Evolutionary conservation across 2,888 invertebrate species (phyloP).

Genomic region (Cylloceria caligata): DNA sequence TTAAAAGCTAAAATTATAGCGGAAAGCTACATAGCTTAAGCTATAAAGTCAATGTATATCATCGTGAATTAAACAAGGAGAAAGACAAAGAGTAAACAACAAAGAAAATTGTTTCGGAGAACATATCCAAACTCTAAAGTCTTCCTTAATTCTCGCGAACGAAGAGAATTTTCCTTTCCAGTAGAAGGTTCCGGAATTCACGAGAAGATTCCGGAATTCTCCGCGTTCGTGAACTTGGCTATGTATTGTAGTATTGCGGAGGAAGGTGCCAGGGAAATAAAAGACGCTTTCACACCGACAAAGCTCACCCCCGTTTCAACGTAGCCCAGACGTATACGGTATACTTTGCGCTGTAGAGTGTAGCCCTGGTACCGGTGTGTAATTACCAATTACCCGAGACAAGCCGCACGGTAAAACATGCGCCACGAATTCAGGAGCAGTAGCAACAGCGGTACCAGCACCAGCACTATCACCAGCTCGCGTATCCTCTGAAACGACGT

Average conservation of each 20-base stretch:
- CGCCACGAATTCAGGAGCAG: conserved; percentile 23
- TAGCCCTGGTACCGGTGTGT: conserved; percentile 50
- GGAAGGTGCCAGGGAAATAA: conserved; percentile 30
- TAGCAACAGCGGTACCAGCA: neutral
- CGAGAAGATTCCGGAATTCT: neutral
- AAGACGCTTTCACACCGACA: conserved; percentile 19
- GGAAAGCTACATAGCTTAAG: neutral
- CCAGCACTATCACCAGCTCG: neutral
- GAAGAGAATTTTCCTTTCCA: neutral
- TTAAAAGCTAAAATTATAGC: too few relatives aligned
- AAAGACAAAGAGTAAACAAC: neutral
- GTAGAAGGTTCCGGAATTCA: neutral
- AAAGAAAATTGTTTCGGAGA: neutral
- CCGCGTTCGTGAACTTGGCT: neutral
- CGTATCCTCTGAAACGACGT: conserved; percentile 15
- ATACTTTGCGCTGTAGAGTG: conserved; percentile 47
- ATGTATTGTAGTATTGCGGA: too few relatives aligned
- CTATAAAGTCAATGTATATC: neutral
- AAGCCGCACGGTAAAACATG: conserved; percentile 46
- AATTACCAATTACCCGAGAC: conserved; percentile 71
- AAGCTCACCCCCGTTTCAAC: conserved; percentile 31
- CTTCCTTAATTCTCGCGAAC: neutral
- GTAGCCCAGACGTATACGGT: neutral
- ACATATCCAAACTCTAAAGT: neutral
- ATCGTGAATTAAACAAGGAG: neutral